Conservation (phyloP, 64 coral and sea anemone genomes). For the Orbicella faveolata region DNA sequence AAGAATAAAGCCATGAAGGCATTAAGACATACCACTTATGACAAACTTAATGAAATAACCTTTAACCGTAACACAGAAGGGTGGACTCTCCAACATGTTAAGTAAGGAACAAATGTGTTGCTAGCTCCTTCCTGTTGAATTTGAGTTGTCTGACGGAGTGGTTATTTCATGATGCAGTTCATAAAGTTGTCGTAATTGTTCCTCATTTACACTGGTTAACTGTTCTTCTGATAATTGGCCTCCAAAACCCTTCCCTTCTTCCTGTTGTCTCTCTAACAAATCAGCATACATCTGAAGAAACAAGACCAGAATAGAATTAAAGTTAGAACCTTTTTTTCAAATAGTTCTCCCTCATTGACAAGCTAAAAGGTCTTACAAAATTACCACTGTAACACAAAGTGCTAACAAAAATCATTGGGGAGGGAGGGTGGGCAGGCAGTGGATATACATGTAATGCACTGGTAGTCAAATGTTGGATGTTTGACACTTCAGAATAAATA, state of each 20-base stretch:
- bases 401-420: too few species aligned
- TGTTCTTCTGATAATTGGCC: constrained; percentile 29
- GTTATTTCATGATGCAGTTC: constrained; percentile 53
- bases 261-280: constrained; percentile 45
- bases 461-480: too few species aligned
- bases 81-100: not conserved
- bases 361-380: not conserved
- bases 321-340: too few species aligned
- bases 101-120: not conserved
- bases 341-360: too few species aligned
- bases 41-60: not conserved
- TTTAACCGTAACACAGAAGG: not conserved
- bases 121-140: not conserved
- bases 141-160: not conserved
- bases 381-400: too few species aligned
- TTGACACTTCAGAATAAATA: too few species aligned
- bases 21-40: too few species aligned
- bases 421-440: too few species aligned
- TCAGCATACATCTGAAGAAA: constrained; percentile 64
- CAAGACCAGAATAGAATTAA: too few species aligned
- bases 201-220: constrained; percentile 15
- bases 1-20: too few species aligned
- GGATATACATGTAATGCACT: too few species aligned
- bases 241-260: constrained; percentile 31
- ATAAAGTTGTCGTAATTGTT: constrained; percentile 56